Evolutionary conservation across 2,888 invertebrate species (phyloP).

Genomic region (Drosophila heteroneura): DNA sequence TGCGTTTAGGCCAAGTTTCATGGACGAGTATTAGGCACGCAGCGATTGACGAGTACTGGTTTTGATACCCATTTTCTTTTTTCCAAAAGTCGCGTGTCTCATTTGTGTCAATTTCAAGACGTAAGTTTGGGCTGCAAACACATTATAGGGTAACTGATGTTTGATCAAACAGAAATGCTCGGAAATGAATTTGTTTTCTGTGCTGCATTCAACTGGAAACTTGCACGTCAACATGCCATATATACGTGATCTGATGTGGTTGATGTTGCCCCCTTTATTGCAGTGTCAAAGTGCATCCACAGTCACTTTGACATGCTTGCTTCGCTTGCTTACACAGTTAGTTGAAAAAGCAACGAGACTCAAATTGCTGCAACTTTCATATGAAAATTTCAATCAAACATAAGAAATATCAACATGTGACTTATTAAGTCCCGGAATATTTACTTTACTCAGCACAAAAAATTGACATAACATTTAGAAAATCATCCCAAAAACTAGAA

Average conservation of each 20-base stretch:
- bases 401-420: not conserved
- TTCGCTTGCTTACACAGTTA: not conserved
- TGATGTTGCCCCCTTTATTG: not conserved
- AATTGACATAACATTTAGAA: not conserved
- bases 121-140: not conserved
- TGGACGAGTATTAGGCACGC: conserved; percentile 25
- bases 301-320: not conserved
- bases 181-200: not conserved
- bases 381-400: not conserved
- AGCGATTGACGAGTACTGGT: conserved; percentile 4
- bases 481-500: not conserved
- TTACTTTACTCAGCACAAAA: not conserved
- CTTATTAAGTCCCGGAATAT: not conserved
- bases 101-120: not conserved
- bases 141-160: not conserved
- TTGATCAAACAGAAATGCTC: not conserved
- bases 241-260: not conserved
- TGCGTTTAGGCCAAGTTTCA: conserved; percentile 66
- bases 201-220: not conserved
- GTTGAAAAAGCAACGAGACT: not conserved
- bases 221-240: not conserved
- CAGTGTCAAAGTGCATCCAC: not conserved
- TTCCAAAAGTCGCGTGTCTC: not conserved
- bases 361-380: not conserved
- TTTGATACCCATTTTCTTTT: conserved; percentile 21